Conservation (phyloP, 2,113 vertebrate species). For the Dipodomys merriami region DNA sequence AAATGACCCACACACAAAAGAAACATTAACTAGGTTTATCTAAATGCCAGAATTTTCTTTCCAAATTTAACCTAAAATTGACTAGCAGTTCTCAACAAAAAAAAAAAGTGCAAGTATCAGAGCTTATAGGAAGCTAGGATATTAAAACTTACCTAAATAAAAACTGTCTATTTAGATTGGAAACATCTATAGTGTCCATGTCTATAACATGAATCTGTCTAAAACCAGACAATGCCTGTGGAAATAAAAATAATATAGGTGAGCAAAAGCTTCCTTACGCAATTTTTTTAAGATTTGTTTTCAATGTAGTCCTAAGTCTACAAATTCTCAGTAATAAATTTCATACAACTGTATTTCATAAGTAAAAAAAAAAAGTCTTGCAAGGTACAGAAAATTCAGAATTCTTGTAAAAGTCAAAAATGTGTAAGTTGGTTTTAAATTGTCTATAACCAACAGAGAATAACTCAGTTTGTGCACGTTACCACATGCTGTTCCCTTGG, state of each 20-base stretch:
- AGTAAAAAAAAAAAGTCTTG: constrained; percentile 2
- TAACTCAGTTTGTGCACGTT: neutral
- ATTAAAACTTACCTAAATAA: constrained; percentile 93
- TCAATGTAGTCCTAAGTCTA: constrained; percentile 36
- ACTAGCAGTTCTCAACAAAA: neutral
- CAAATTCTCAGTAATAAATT: constrained; percentile 53
- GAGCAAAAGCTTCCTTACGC: constrained; percentile 37
- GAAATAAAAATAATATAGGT: constrained; percentile 76
- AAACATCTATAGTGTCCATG: constrained; percentile 98
- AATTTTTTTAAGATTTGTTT: constrained; percentile 39
- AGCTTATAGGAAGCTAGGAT: constrained; percentile 42
- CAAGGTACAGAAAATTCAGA: neutral
- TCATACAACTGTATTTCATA: neutral
- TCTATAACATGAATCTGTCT: constrained; percentile 98
- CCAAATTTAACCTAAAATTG: constrained; percentile 27
- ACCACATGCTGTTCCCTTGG: neutral
- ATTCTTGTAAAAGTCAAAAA: constrained; percentile 15
- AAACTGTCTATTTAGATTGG: constrained; percentile 98
- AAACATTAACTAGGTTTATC: constrained; percentile 14
- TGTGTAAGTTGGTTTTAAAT: constrained; percentile 4
- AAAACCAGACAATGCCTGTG: constrained; percentile 95
- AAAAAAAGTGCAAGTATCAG: constrained; percentile 42
- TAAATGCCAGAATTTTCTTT: neutral
- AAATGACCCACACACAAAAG: neutral
- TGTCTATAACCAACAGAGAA: neutral